Base-by-base conservation (phyloP, 2,113 vertebrate species). In the Oryzias curvinotus region DNA sequence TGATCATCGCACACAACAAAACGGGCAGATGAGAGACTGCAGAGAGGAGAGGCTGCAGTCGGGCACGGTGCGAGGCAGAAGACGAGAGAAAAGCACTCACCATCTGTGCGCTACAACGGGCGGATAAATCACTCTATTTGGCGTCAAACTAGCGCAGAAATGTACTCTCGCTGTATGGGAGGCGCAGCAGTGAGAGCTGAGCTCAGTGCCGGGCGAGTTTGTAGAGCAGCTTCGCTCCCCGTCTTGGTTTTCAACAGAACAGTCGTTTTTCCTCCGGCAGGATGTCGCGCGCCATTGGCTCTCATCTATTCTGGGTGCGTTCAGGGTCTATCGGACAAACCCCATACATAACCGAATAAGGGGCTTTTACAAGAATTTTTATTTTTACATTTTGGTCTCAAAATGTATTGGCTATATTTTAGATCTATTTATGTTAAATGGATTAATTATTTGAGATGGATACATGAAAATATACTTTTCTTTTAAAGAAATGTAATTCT, bases 281-380 rank as follows among this genome's bases (percentile, higher is more conserved):
- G 81, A 91, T 77, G 81, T 90, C 73, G 78, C 71, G 64, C 55
- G 71, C 80, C 52, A 91, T 92, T 92, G 91, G 84, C 61, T 80
- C 59, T 3, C 59, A 14, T 70, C 69, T 62, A 60, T 42, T 66
- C 30, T 3, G 25, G 84, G 26, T 5, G 69, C 73, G 1, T 89
- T 87, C 73, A 74, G 0, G 18, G 21, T 7, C 0, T 7, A 45
- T 77, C 65, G 75, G 78, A 81, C 18, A 76, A 70, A 60, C 17
- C 0, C 5, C 0, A 0, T 57, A 52, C 8, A 7, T 10, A 0
- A 1, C 14, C 4, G 16, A 55, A 63, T 23, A 17, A 5, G 18
- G 23, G 4, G 17, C 4, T 15, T 50, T 12, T 28, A 30, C 28
- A 30, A 6, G 6, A 30, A 6, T 7, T 30, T 8, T 30, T 30